Evolutionary conservation across 2,888 invertebrate species (phyloP).

Genomic region (Dolichomitus sp.): DNA sequence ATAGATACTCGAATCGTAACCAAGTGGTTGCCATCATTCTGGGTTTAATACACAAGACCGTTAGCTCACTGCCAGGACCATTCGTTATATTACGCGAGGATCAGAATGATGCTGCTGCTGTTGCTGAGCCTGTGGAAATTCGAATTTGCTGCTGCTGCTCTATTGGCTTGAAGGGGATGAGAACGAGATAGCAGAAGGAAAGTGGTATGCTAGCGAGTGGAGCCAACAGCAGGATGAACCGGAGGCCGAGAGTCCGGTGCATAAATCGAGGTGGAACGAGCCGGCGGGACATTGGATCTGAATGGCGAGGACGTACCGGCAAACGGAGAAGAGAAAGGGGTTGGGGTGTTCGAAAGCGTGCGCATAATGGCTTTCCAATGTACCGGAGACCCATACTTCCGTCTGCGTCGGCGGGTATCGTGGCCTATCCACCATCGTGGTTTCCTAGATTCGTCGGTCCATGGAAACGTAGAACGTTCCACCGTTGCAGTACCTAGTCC

Average conservation of each 20-base stretch:
- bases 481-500: slow-evolving; percentile 43
- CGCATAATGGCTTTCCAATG: slow-evolving; percentile 82
- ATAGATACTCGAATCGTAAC: slow-evolving; percentile 28
- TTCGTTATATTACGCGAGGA: slow-evolving; percentile 60
- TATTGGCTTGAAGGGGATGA: slow-evolving; percentile 50
- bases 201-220: slow-evolving; percentile 54
- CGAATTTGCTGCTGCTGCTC: slow-evolving; percentile 59
- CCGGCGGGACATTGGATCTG: slow-evolving; percentile 59
- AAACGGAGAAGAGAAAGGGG: slow-evolving; percentile 41
- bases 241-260: slow-evolving; percentile 60
- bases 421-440: slow-evolving; percentile 53
- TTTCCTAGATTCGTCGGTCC: slow-evolving; percentile 47
- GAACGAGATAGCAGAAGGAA: slow-evolving; percentile 53
- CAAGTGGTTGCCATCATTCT: slow-evolving; percentile 22
- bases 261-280: slow-evolving; percentile 61
- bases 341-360: slow-evolving; percentile 67
- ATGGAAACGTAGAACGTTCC: slow-evolving; percentile 41
- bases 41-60: slow-evolving; percentile 45
- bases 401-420: slow-evolving; percentile 47
- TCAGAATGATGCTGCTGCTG: slow-evolving; percentile 30
- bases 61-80: slow-evolving; percentile 38
- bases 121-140: slow-evolving; percentile 64
- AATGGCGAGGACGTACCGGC: slow-evolving; percentile 53
- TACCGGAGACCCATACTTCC: slow-evolving; percentile 71
- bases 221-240: slow-evolving; percentile 50